phyloP scores from a whole-genome alignment of 2,888 invertebrate species.

The Meloe dianella region DNA sequence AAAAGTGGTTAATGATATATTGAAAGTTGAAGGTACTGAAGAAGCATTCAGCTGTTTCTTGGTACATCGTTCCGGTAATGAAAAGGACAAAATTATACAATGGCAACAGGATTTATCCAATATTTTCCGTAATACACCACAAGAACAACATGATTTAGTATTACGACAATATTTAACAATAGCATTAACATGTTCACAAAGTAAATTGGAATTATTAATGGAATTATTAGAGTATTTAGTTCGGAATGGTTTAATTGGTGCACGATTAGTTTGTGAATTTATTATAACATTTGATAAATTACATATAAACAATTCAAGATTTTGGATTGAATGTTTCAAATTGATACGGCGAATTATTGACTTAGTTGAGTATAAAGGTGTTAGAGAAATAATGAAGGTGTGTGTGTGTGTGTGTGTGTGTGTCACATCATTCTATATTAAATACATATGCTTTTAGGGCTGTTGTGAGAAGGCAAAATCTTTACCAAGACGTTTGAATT shows the following conservation, averaged over 20 bases:
- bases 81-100: slow-evolving; percentile 70
- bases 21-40: slow-evolving; percentile 80
- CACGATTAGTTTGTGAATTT: slow-evolving; percentile 86
- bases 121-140: slow-evolving; percentile 69
- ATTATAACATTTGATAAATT: slow-evolving; percentile 84
- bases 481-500: slow-evolving; percentile 79
- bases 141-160: slow-evolving; percentile 77
- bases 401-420: neutral
- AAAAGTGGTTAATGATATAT: slow-evolving; percentile 69
- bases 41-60: slow-evolving; percentile 90
- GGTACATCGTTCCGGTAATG: slow-evolving; percentile 75
- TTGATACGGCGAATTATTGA: slow-evolving; percentile 85
- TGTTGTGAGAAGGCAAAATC: slow-evolving; percentile 88
- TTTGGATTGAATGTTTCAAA: slow-evolving; percentile 89
- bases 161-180: slow-evolving; percentile 76
- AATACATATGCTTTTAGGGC: no score
- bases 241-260: slow-evolving; percentile 69
- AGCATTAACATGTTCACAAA: slow-evolving; percentile 74
- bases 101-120: slow-evolving; percentile 74
- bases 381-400: slow-evolving; percentile 77
- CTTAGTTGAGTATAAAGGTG: slow-evolving; percentile 94
- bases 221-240: slow-evolving; percentile 78
- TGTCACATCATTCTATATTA: no score
- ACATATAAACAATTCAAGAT: slow-evolving; percentile 79
- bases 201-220: slow-evolving; percentile 77